phyloP scores from a whole-genome alignment of 1,140 invertebrate genomes.

The Odontomachus brunneus region DNA sequence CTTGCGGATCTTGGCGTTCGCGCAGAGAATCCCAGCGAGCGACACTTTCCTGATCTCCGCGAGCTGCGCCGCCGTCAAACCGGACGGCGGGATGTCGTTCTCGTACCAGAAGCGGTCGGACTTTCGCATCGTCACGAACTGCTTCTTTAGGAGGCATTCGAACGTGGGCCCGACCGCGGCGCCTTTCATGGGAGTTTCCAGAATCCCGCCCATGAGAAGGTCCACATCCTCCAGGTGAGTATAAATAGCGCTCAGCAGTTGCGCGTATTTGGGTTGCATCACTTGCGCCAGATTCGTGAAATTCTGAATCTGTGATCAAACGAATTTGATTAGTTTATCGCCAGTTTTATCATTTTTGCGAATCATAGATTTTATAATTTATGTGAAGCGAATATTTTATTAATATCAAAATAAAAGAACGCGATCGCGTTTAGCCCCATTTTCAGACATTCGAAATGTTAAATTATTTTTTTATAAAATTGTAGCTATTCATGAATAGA shows the following conservation, averaged over 20 bases:
- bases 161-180: conserved; percentile 95
- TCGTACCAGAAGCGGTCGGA: conserved; percentile 98
- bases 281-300: conserved; percentile 89
- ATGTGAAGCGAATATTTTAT: too few relatives aligned
- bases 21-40: conserved; percentile 93
- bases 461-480: too few relatives aligned
- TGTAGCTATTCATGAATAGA: too few relatives aligned
- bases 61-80: conserved; percentile 93
- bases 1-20: conserved; percentile 88
- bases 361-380: too few relatives aligned
- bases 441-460: too few relatives aligned
- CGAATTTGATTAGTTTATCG: neutral
- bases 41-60: conserved; percentile 94
- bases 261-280: conserved; percentile 86
- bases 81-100: conserved; percentile 96
- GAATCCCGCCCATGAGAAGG: conserved; percentile 92
- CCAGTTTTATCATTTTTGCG: too few relatives aligned
- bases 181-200: conserved; percentile 92
- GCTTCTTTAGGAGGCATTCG: conserved; percentile 92
- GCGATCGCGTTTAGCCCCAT: too few relatives aligned
- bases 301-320: conserved; percentile 79
- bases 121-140: conserved; percentile 92
- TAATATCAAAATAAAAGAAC: too few relatives aligned
- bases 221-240: conserved; percentile 93
- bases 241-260: conserved; percentile 89